A percentile compares a stretch with the other conserved stretches of the same genome.
Evolutionary conservation across 2,797 vertebrate species (phyloP).

Genomic region (Lemur catta): DNA sequence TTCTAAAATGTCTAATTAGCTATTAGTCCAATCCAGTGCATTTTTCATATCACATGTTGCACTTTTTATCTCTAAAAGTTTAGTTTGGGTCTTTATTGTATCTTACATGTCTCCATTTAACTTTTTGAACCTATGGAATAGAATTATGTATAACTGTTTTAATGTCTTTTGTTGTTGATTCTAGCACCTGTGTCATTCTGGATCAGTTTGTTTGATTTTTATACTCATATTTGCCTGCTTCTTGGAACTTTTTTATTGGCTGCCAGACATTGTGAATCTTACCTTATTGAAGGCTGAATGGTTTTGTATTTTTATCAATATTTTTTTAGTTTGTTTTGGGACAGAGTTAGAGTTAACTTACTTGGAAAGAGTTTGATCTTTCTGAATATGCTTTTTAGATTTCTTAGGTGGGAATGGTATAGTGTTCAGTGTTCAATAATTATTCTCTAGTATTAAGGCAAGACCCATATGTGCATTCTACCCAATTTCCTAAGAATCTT

Average conservation of each 20-base stretch:
- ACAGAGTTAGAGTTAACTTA: not conserved
- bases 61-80: not conserved
- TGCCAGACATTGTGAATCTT: not conserved
- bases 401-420: not conserved
- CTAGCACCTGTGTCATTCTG: not conserved
- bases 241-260: not conserved
- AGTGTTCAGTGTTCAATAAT: not conserved
- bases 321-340: not conserved
- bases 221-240: not conserved
- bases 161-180: not conserved
- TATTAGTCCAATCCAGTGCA: not conserved
- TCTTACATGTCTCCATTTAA: not conserved
- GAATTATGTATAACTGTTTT: not conserved
- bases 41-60: constrained; percentile 6
- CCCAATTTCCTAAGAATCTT: not conserved
- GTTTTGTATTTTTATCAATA: constrained; percentile 8
- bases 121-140: not conserved
- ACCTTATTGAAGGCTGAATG: not conserved
- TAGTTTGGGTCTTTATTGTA: not conserved
- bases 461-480: not conserved
- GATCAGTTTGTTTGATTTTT: not conserved
- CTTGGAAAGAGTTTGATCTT: not conserved
- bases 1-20: not conserved
- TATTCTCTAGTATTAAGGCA: not conserved
- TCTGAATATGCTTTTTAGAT: not conserved